Evolutionary conservation across 2,113 vertebrate species (phyloP), one percentile per base, ranked within the genome.

Genomic region (Cryptomyrus ogoouensis): DNA sequence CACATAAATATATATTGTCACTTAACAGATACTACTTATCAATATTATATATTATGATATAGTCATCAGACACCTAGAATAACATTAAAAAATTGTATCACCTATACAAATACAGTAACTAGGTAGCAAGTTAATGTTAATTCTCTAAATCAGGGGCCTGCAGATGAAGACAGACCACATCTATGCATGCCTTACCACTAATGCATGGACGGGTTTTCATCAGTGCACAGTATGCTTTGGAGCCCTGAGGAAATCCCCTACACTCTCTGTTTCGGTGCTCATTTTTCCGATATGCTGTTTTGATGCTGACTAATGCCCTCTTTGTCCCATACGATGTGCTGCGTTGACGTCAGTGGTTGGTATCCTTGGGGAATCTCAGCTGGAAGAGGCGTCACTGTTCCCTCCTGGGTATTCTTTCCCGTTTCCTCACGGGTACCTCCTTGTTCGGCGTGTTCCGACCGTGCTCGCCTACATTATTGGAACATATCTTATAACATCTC

Each of bases 271-370:
- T 80, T 17, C 17, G 27, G 0, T 80, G 74, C 35, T 42, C 35
- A 42, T 80, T 42, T 80, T 80, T 19, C 35, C 74, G 35, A 42
- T 19, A 19, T 13, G 35, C 5, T 84, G 83, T 84, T 44, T 84
- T 46, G 39, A 47, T 84, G 83, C 83, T 84, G 83, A 84, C 83
- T 84, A 84, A 84, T 84, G 83, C 83, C 39, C 42, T 47, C 44
- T 84, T 84, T 47, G 83, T 47, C 83, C 39, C 42, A 21, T 47
- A n/a, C 39, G 83, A 84, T 84, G 83, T 47, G 39, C 42, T 42
- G 13, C 13, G 21, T 84, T 84, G 83, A 84, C 83, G 83, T 84
- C 83, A 84, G 42, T 47, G 19, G 17, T 84, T 44, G 17, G 21
- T 84, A 21, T 44, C 83, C 83, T 47, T 84, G 44, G 83, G 83